These are phyloP conservation scores for Achlya flavicornis DNA, from an alignment of 2,888 invertebrate genomes.

Conservation along the genomic window DNA sequence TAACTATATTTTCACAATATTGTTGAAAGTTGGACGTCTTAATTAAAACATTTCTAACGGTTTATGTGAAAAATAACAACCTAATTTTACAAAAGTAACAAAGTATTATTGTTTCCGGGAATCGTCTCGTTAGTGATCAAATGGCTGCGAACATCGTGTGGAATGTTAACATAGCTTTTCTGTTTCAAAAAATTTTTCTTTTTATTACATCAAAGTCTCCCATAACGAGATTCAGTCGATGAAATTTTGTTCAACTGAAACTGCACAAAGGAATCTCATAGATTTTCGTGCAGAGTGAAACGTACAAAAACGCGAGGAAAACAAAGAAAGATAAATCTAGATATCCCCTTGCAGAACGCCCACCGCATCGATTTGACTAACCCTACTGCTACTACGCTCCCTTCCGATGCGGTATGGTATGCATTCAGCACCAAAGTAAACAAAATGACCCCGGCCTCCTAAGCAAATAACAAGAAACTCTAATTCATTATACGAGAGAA, in stretches of 20 bases:
- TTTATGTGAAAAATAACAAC: conserved; percentile 61
- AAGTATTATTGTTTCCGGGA: conserved; percentile 73
- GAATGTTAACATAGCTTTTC: conserved; percentile 69
- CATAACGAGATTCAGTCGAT: conserved; percentile 55
- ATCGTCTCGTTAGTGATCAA: conserved; percentile 73
- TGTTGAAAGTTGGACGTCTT: conserved; percentile 43
- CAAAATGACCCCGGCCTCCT: conserved; percentile 70
- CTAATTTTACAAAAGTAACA: conserved; percentile 64
- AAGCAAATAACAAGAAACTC: conserved; percentile 70
- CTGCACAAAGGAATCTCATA: conserved; percentile 46
- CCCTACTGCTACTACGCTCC: conserved; percentile 53
- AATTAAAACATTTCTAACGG: conserved; percentile 53
- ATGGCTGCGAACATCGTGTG: conserved; percentile 61
- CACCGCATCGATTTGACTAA: conserved; percentile 69
- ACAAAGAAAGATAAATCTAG: conserved; percentile 69
- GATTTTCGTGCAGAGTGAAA: conserved; percentile 36
- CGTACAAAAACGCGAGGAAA: conserved; percentile 49
- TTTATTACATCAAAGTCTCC: conserved; percentile 68
- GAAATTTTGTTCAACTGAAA: conserved; percentile 45
- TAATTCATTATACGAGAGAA: conserved; percentile 72
- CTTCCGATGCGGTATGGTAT: conserved; percentile 60
- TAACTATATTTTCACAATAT: conserved; percentile 20
- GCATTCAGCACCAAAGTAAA: conserved; percentile 67
- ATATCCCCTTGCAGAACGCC: conserved; percentile 66
- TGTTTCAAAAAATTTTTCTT: conserved; percentile 57